Base-by-base conservation (phyloP, 2,888 invertebrate genomes). In the Stictocephala bisonia region DNA sequence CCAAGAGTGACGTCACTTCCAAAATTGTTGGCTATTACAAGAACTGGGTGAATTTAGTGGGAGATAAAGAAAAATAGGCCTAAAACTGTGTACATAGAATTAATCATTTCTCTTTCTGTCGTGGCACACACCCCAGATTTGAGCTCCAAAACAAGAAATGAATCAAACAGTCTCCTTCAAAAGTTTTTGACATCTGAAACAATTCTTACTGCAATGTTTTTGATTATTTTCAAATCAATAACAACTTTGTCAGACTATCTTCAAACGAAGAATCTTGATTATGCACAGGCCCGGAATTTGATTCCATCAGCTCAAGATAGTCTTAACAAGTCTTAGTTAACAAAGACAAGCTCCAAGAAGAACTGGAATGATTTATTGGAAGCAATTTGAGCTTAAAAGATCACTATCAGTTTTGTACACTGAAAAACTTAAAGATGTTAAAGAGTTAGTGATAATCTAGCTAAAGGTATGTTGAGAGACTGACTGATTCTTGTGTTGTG, bases 221-320 rank as follows among this genome's bases (percentile, higher is more conserved):
- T 60, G 40, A 15, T 18, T 3, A 22, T 60, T 11, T 60, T 60
- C 24, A 31, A 40, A 35, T 7, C 20, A 2, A 60, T 40, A 15
- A 60, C 35, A 20, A 22, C 40, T 15, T 13, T 60, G 40, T 60
- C 60, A 40, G 60, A 60, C 60, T 60, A 60, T 22, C 60, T 60
- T 1, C 35, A 35, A 60, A 60, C 60, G 9, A 60, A 40, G 40
- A 60, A 40, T 15, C 11, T 60, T 1, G 60, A 40, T 20, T 60
- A 11, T 60, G 60, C 60, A n/a, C 60, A 60, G 24, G 60, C 60
- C 9, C 40, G 60, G 60, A 40, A 15, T 15, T 11, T 40, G 2
- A 22, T 60, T 2, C 7, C 18, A 13, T 56, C 56, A 4, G 2
- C 56, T 6, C 6, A 11, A 27, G n/a, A 11, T 22, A 27, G 29